Percentiles rank a stretch among this genome's conserved stretches.
Evolutionary conservation across 2,113 vertebrate genomes (phyloP).

Genomic region (Rhombomys opimus): DNA sequence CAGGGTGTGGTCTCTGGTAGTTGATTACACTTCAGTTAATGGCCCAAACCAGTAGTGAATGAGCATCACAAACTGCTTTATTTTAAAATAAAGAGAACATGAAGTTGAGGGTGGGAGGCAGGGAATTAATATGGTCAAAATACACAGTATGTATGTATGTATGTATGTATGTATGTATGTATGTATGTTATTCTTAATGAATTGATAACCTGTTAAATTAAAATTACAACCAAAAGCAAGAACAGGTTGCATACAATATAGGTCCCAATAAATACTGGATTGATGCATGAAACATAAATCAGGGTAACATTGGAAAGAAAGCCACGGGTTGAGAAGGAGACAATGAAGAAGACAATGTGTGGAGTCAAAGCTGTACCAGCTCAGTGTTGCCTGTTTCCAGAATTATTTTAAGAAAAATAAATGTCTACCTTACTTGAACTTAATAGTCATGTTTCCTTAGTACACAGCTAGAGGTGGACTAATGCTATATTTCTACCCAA

Average conservation of each 20-base stretch:
- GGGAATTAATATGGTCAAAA: not conserved
- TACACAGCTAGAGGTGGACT: not conserved
- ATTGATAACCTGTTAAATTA: not conserved
- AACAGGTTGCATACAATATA: not conserved
- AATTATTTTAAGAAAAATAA: conserved; percentile 29
- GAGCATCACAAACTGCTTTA: not conserved
- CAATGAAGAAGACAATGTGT: not conserved
- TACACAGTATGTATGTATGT: not conserved
- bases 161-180: not conserved
- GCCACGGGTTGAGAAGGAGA: not conserved
- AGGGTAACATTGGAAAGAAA: not conserved
- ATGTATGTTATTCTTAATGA: not conserved
- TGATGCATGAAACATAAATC: not conserved
- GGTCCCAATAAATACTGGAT: not conserved
- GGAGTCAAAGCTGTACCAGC: not conserved
- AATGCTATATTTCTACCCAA: not conserved
- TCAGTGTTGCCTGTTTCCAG: not conserved
- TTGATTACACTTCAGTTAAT: not conserved
- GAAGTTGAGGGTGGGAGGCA: not conserved
- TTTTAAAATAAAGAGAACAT: not conserved
- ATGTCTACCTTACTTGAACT: not conserved
- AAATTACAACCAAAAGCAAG: not conserved
- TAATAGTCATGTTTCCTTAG: not conserved
- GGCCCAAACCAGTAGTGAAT: not conserved
- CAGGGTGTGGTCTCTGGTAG: not conserved